Percentiles rank a stretch among this genome's conserved stretches.
These are phyloP conservation scores for Bos indicus DNA, from an alignment of 2,113 vertebrate species.

Conservation along the genomic window DNA sequence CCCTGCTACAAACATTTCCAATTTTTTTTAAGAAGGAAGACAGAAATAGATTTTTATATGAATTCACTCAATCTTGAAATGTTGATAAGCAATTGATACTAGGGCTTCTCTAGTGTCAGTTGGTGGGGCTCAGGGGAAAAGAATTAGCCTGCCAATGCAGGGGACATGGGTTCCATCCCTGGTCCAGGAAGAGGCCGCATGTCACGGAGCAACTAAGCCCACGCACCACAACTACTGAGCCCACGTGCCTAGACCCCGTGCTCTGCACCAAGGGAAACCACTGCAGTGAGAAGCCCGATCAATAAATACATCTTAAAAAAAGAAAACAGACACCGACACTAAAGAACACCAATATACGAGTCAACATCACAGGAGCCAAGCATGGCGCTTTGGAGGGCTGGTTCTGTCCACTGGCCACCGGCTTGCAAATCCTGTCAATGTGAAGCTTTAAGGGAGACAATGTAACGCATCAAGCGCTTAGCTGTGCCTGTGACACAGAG, in stretches of 20 bases:
- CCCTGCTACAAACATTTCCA: background rate
- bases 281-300: background rate
- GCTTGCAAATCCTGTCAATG: background rate
- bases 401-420: background rate
- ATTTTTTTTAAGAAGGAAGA: background rate
- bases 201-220: background rate
- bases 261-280: background rate
- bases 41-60: background rate
- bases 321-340: background rate
- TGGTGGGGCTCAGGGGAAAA: background rate
- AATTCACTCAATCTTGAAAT: constrained; percentile 31
- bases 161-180: background rate
- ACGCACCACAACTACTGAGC: background rate
- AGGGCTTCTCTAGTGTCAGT: background rate
- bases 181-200: background rate
- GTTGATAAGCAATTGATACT: background rate
- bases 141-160: background rate
- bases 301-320: background rate
- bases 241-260: fast-evolving
- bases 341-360: background rate
- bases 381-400: background rate
- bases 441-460: background rate
- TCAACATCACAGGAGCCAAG: background rate
- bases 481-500: background rate
- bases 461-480: background rate